Evolutionary conservation across 2,797 vertebrate species (phyloP), one percentile per base, ranked within the genome.

Genomic region (Falco columbarius): DNA sequence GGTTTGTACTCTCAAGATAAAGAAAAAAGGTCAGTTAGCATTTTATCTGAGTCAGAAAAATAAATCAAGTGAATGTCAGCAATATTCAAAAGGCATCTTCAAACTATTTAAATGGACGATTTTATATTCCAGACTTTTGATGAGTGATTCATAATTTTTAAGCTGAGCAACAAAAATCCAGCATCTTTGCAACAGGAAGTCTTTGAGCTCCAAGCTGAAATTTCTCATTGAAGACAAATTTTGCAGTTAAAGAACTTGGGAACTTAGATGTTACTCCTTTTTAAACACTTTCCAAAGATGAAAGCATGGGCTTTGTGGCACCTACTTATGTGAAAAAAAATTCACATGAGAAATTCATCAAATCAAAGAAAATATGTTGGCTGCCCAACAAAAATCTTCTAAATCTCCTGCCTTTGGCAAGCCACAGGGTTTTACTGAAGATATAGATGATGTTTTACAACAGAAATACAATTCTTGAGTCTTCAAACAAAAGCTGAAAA

Each of bases 111-210:
- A 91, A 87, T 91, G 20, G 16, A 81, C 17, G 8, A n/a, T 29
- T 96, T 95, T 46, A 71, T 80, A 73, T 54, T 93, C n/a, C 38
- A 74, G 32, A 73, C 82, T 96, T 94, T 89, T 95, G 40, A 82
- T 76, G 59, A 94, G 27, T 52, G 71, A 79, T 81, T 90, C 61
- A 63, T 73, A 71, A 71, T 88, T 94, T 95, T 92, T 80, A 84
- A 80, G 47, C 4, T 92, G 52, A 89, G 44, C 24, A 83, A 75
- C 26, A 86, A 67, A 92, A 92, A 67, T 36, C 22, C 30, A 65
- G 62, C 62, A 38, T 90, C 47, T 90, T 89, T 96, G 59, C 30
- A 85, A 93, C 4, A 81, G 23, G 27, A 85, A 80, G 14, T 34
- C 59, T 95, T 91, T 91, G 42, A 94, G 61, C 9, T 79, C 34